These are phyloP conservation scores for Mohoua ochrocephala DNA, from an alignment of 2,113 vertebrate species.

Conservation along the genomic window DNA sequence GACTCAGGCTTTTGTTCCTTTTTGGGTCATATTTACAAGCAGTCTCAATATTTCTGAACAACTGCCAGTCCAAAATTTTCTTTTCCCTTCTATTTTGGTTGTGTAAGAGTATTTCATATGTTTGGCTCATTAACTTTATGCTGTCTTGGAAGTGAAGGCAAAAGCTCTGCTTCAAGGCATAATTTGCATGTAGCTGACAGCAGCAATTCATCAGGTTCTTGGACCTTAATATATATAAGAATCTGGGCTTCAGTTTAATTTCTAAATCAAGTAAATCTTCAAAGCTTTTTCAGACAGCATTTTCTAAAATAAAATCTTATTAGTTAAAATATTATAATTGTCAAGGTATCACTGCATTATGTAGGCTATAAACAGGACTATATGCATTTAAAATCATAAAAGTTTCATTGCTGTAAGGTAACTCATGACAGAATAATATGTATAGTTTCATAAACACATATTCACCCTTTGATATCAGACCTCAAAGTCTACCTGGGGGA, in stretches of 20 bases:
- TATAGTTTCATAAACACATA: not conserved
- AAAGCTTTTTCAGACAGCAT: not conserved
- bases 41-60: not conserved
- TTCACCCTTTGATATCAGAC: not conserved
- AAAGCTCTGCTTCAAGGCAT: not conserved
- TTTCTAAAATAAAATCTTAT: not conserved
- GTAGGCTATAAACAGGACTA: not conserved
- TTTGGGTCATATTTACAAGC: not conserved
- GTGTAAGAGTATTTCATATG: not conserved
- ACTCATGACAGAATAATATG: not conserved
- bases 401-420: not conserved
- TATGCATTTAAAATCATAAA: not conserved
- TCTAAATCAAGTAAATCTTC: not conserved
- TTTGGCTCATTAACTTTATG: constrained; percentile 50
- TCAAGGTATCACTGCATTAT: not conserved
- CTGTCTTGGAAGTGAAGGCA: not conserved
- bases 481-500: not conserved
- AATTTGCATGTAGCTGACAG: constrained; percentile 31
- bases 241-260: not conserved
- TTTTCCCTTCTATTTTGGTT: not conserved
- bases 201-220: constrained; percentile 2
- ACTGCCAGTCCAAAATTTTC: not conserved
- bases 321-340: not conserved
- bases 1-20: not conserved
- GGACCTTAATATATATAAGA: not conserved